Percentiles rank a stretch among this genome's conserved stretches.
Conservation (phyloP, 2,113 vertebrate genomes). For the Anhinga anhinga region DNA sequence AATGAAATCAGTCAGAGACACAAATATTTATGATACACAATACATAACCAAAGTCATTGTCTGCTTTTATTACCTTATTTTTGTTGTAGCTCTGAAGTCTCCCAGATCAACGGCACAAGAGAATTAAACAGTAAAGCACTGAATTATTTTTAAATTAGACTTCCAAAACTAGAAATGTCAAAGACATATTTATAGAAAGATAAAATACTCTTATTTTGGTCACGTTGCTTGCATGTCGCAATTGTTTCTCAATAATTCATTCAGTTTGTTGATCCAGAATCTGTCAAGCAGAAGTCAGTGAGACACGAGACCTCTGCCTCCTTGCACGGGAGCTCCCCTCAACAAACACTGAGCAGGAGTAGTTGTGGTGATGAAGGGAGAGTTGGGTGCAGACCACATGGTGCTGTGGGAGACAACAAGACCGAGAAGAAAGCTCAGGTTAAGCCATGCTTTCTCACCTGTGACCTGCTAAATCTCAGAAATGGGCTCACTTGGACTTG, state of each 20-base stretch:
- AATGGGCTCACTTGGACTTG: not conserved
- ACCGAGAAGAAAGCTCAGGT: not conserved
- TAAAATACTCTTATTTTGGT: not conserved
- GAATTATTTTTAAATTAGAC: conserved; percentile 55
- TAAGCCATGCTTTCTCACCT: not conserved
- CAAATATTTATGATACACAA: conserved; percentile 69
- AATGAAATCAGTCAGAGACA: conserved; percentile 67
- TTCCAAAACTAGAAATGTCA: not conserved
- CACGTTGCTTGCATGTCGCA: not conserved
- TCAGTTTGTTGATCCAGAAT: not conserved
- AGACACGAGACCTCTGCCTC: not conserved
- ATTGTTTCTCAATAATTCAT: not conserved
- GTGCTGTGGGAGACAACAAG: not conserved
- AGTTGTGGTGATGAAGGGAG: not conserved
- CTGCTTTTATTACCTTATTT: conserved; percentile 66
- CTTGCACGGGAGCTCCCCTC: not conserved
- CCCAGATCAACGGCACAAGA: conserved; percentile 35
- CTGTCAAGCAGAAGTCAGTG: not conserved
- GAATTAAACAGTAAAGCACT: conserved; percentile 49
- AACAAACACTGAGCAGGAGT: not conserved
- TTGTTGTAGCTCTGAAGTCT: conserved; percentile 52
- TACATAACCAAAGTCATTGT: conserved; percentile 62
- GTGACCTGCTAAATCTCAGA: not conserved
- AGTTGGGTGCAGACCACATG: accelerated
- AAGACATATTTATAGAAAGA: conserved; percentile 21